phyloP scores from a whole-genome alignment of 2,888 invertebrate species.

The Cyclophora punctaria region DNA sequence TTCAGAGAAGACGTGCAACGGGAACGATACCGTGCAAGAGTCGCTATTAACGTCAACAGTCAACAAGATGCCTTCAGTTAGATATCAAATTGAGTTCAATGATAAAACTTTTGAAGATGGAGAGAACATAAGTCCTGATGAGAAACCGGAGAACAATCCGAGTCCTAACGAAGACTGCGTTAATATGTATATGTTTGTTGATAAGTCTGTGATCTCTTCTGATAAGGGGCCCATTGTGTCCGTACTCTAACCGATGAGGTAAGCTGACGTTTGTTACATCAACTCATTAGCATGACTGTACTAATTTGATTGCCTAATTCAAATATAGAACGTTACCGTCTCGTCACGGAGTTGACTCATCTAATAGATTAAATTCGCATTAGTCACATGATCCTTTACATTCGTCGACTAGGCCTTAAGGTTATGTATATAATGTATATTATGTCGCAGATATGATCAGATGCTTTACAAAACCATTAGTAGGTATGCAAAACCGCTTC shows the following conservation, averaged over 20 bases:
- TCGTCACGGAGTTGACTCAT: too few species aligned
- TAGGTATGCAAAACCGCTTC: too few species aligned
- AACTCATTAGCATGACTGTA: too few species aligned
- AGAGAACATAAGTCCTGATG: slow-evolving; percentile 64
- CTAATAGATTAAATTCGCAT: too few species aligned
- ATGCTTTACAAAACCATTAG: too few species aligned
- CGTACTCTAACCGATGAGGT: slow-evolving; percentile 52
- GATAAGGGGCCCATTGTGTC: slow-evolving; percentile 68
- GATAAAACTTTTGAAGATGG: slow-evolving; percentile 48
- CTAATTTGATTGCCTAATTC: too few species aligned
- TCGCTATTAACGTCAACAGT: slow-evolving; percentile 61
- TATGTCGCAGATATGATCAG: too few species aligned
- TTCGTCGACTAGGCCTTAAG: too few species aligned
- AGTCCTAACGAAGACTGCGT: slow-evolving; percentile 66
- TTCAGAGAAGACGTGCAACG: slow-evolving; percentile 67
- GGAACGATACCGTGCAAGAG: slow-evolving; percentile 66
- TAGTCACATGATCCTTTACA: too few species aligned
- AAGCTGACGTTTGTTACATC: slow-evolving; percentile 22
- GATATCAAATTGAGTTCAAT: slow-evolving; percentile 62
- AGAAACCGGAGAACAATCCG: slow-evolving; percentile 56
- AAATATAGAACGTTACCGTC: too few species aligned
- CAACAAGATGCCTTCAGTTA: slow-evolving; percentile 58
- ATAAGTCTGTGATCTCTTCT: slow-evolving; percentile 55
- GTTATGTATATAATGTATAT: too few species aligned
- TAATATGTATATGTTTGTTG: slow-evolving; percentile 69